A percentile compares a stretch with the other conserved stretches of the same genome.
Conservation (phyloP, 2,797 vertebrate species). For the Amniataba percoides region DNA sequence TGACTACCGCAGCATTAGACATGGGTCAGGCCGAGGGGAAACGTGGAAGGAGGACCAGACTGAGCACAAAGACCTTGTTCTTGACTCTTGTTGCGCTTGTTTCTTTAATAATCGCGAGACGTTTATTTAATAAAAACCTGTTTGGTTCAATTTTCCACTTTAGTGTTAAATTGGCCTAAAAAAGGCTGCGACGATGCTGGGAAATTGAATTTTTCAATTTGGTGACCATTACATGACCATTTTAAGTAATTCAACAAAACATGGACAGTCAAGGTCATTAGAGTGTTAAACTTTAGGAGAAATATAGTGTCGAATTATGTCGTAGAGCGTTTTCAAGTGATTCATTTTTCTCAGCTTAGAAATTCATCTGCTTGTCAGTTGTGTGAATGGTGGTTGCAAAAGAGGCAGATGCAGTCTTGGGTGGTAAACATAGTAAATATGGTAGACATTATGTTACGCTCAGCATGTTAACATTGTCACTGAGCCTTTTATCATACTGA, state of each 20-base stretch:
- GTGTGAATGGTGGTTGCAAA: no score
- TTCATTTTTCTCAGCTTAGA: neutral
- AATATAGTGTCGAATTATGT: no score
- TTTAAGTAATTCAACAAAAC: neutral
- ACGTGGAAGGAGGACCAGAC: slow-evolving; percentile 45
- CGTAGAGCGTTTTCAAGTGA: neutral
- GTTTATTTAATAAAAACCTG: slow-evolving; percentile 55
- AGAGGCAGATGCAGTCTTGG: neutral
- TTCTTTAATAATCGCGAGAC: slow-evolving; percentile 11
- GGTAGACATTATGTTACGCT: no score
- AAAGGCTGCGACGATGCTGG: neutral
- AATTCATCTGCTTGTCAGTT: no score
- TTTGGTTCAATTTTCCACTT: slow-evolving; percentile 55
- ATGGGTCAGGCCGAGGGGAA: slow-evolving; percentile 75
- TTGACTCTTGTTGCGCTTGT: slow-evolving; percentile 47
- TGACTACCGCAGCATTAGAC: slow-evolving; percentile 74
- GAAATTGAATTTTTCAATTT: slow-evolving; percentile 26
- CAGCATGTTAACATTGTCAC: neutral
- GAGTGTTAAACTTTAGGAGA: neutral
- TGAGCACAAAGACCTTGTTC: slow-evolving; percentile 66
- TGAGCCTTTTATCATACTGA: neutral
- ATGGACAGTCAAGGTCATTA: neutral
- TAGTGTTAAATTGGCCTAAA: slow-evolving; percentile 9
- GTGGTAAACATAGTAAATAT: neutral
- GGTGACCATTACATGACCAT: slow-evolving; percentile 2